A percentile compares a stretch with the other conserved stretches of the same genome.
Evolutionary conservation across 2,113 vertebrate species (phyloP).

Genomic region (Oncorhynchus clarkii): DNA sequence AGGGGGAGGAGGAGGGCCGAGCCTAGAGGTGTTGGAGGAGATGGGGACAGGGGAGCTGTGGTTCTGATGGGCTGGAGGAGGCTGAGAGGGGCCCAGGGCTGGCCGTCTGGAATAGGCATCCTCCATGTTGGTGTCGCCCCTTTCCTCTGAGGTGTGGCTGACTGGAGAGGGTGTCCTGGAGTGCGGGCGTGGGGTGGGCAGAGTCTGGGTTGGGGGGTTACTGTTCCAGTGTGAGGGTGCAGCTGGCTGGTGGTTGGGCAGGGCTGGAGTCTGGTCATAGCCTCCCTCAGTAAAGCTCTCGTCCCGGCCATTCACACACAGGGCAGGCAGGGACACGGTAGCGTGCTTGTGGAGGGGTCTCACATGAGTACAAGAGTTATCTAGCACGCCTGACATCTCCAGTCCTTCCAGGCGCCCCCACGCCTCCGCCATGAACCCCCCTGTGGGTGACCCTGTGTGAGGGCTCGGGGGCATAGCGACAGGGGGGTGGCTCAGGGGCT

Average conservation of each 20-base stretch:
- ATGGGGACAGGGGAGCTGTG: slow-evolving; percentile 42
- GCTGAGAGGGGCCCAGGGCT: background rate
- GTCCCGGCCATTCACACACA: slow-evolving; percentile 63
- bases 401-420: slow-evolving; percentile 44
- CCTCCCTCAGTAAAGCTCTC: slow-evolving; percentile 64
- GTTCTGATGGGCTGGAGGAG: slow-evolving; percentile 58
- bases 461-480: slow-evolving; percentile 77
- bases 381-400: slow-evolving; percentile 64
- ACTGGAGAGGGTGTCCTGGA: background rate
- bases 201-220: background rate
- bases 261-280: background rate
- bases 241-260: background rate
- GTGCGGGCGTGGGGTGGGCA: slow-evolving; percentile 13
- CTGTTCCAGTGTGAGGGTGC: too few relatives aligned
- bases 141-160: background rate
- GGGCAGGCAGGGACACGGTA: slow-evolving; percentile 79
- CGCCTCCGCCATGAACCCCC: slow-evolving; percentile 30
- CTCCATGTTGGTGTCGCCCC: background rate
- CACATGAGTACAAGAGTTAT: slow-evolving; percentile 67
- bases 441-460: slow-evolving; percentile 67
- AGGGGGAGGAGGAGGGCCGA: slow-evolving; percentile 24
- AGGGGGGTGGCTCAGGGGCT: slow-evolving; percentile 78
- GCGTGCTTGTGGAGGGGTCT: slow-evolving; percentile 72
- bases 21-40: slow-evolving; percentile 31
- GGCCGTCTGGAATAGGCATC: background rate